These are phyloP conservation scores for Gonatopus flavifemur DNA, from an alignment of 1,140 invertebrate species.

Conservation along the genomic window DNA sequence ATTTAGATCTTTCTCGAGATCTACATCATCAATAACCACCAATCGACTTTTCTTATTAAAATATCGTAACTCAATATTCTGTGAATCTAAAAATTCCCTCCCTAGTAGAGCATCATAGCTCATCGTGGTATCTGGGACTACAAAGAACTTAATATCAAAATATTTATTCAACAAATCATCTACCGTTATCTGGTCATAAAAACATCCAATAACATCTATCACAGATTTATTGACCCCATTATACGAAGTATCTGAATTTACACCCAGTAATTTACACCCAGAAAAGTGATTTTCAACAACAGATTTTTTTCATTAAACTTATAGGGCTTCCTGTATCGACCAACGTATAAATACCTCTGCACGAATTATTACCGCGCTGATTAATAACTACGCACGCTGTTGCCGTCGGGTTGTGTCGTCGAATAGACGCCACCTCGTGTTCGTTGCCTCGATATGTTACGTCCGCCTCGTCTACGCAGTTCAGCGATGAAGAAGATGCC, in stretches of 20 bases:
- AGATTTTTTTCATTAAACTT: neutral
- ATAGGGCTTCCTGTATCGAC: too few species aligned
- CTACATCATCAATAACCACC: too few species aligned
- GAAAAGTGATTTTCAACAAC: neutral
- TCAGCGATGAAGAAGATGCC: neutral
- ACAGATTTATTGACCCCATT: neutral
- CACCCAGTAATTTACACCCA: neutral
- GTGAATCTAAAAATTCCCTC: neutral
- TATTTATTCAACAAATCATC: neutral
- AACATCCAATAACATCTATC: neutral
- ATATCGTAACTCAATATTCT: too few species aligned
- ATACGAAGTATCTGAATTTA: neutral
- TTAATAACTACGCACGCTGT: neutral
- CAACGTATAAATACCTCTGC: neutral
- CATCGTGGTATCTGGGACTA: neutral
- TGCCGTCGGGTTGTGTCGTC: neutral
- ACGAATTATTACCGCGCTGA: neutral
- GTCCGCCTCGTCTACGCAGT: neutral
- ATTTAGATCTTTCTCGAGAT: too few species aligned
- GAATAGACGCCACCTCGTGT: neutral
- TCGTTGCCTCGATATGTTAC: too few species aligned
- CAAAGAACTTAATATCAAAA: neutral
- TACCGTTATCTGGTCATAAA: neutral
- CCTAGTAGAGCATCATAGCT: neutral
- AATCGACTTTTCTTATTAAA: too few species aligned